phyloP scores from a whole-genome alignment of 2,888 invertebrate genomes.

The Ophion ventricosus region DNA sequence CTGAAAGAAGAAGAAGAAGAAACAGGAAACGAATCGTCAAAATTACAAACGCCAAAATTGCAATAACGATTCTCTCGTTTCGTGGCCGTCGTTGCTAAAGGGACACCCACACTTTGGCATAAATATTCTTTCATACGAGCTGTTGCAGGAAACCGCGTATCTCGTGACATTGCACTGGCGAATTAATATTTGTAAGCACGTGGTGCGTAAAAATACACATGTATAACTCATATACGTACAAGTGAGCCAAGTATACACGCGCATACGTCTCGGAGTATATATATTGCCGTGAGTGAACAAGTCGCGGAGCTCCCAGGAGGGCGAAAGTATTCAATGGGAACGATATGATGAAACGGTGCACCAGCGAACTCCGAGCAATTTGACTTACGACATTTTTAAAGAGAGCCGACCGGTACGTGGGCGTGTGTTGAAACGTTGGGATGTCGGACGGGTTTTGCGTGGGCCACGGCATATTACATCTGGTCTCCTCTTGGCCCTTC shows the following conservation, averaged over 20 bases:
- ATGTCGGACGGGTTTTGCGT: slow-evolving; percentile 81
- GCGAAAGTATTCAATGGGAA: slow-evolving; percentile 56
- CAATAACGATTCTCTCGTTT: slow-evolving; percentile 29
- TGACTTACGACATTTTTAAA: slow-evolving; percentile 82
- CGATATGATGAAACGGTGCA: slow-evolving; percentile 78
- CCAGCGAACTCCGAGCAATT: slow-evolving; percentile 74
- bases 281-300: slow-evolving; percentile 28
- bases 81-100: slow-evolving; percentile 19
- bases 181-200: slow-evolving; percentile 52
- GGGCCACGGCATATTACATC: slow-evolving; percentile 81
- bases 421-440: slow-evolving; percentile 82
- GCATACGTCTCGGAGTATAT: neutral
- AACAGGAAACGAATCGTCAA: neutral
- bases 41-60: slow-evolving; percentile 11
- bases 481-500: slow-evolving; percentile 68
- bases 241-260: neutral
- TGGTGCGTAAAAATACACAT: slow-evolving; percentile 26
- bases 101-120: slow-evolving; percentile 35
- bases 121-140: slow-evolving; percentile 21
- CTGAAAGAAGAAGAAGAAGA: neutral
- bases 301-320: slow-evolving; percentile 31
- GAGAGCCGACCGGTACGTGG: slow-evolving; percentile 79
- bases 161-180: slow-evolving; percentile 43
- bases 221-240: slow-evolving; percentile 2
- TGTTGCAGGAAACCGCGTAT: slow-evolving; percentile 32